Evolutionary conservation across 2,113 vertebrate species (phyloP), one percentile per base, ranked within the genome.

Genomic region (Trogon melanurus): DNA sequence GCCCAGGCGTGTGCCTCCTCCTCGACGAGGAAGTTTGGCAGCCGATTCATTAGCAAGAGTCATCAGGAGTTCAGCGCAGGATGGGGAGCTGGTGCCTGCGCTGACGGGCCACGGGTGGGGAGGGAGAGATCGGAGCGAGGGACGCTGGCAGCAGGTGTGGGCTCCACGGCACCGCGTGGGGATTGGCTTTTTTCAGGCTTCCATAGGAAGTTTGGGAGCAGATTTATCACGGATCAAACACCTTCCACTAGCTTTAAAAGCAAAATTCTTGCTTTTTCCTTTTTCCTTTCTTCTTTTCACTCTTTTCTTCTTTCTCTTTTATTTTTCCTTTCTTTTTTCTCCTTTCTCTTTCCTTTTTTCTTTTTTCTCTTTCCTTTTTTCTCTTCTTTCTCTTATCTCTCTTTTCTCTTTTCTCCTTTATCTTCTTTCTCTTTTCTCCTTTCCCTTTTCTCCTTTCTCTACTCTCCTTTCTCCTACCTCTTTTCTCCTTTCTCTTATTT

Each of bases 21-120:
- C 89, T 95, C 51, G 79, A 36, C 36, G 36, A 97, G 95, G 90
- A 97, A 97, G 96, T 98, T 98, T 97, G 98, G 98, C 98, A 97
- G 98, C 97, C 98, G 98, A 97, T 98, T 98, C 98, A 98, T 98
- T 97, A 98, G 92, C 95, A 93, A 94, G 74, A 98, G 98, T 98
- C 98, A 97, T 96, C 95, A 90, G 96, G 95, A 98, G 98, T 97
- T 98, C 98, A 97, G 97, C 94, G 89, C 90, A 21, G 92, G 74
- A 92, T 88, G 75, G 69, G 90, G 91, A 97, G 89, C 91, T 89
- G 56, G 81, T 89, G 81, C 93, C 78, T 47, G 84, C 34, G 84
- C 82, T 91, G 36, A 36, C 36, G 36, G 9, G 36, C 36, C 36
- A 36, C 36, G 36, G 9, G 36, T 36, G 36, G 75, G 6, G 74